A percentile compares a stretch with the other conserved stretches of the same genome.
These are phyloP conservation scores for Sterna hirundo DNA, from an alignment of 2,113 vertebrate genomes.

Conservation along the genomic window DNA sequence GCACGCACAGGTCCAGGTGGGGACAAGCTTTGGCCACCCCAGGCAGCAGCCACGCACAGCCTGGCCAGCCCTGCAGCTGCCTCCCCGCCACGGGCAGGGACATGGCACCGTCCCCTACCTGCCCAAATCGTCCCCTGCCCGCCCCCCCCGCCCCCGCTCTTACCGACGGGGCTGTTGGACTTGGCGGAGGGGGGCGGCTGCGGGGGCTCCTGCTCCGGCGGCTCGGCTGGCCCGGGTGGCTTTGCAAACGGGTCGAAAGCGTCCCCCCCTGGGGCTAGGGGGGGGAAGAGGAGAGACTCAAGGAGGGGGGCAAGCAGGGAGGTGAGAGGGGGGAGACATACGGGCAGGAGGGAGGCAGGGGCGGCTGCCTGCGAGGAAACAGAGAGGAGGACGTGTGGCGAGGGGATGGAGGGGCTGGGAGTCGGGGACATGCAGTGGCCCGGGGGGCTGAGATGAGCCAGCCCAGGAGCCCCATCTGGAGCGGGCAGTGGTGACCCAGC, in stretches of 20 bases:
- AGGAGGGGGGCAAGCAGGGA: conserved; percentile 3
- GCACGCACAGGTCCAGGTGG: accelerated
- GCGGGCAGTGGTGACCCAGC: not conserved
- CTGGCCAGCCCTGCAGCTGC: not conserved
- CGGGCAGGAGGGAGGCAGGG: not conserved
- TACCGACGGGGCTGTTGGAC: conserved; percentile 84
- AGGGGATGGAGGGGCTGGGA: accelerated
- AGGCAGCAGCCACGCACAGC: not conserved
- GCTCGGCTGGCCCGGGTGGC: conserved; percentile 56
- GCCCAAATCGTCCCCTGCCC: not conserved
- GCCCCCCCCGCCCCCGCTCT: not conserved
- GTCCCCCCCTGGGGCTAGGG: conserved; percentile 61
- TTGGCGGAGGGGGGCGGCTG: conserved; percentile 53
- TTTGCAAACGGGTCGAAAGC: conserved; percentile 81
- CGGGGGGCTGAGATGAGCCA: not conserved
- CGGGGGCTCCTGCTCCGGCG: conserved; percentile 47
- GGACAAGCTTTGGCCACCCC: not conserved
- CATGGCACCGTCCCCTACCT: not conserved
- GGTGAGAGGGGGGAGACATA: not conserved
- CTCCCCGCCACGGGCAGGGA: not conserved
- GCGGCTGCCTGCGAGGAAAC: not conserved
- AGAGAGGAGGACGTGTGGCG: not conserved
- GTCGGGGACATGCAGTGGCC: not conserved
- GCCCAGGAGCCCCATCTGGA: not conserved
- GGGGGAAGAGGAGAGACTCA: conserved; percentile 27